These are phyloP conservation scores for Caenorhabditis plicata DNA, from an alignment of 2,888 invertebrate species.

Conservation along the genomic window DNA sequence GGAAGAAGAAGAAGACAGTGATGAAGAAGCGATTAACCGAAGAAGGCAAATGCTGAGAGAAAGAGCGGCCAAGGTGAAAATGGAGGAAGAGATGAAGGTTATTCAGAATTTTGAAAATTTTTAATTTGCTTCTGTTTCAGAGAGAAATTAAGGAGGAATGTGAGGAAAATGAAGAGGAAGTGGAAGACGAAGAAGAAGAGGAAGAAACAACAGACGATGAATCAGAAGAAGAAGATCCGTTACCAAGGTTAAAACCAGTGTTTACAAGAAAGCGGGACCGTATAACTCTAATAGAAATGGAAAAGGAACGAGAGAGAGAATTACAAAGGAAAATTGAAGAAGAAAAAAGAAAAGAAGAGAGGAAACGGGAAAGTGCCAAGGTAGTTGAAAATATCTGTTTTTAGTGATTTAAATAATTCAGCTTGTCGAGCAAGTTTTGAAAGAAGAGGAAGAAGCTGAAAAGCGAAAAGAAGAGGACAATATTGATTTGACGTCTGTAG, in stretches of 20 bases:
- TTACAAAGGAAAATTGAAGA: slow-evolving; percentile 83
- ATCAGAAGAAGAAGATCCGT: slow-evolving; percentile 67
- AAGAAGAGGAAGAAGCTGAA: slow-evolving; percentile 78
- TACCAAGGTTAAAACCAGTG: slow-evolving; percentile 69
- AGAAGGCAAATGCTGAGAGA: slow-evolving; percentile 30
- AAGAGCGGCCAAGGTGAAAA: slow-evolving; percentile 19
- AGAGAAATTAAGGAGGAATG: slow-evolving; percentile 31
- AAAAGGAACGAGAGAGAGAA: slow-evolving; percentile 81
- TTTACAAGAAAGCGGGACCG: slow-evolving; percentile 74
- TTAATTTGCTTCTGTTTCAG: too few species aligned
- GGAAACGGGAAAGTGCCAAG: slow-evolving; percentile 80
- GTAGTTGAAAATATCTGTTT: slow-evolving; percentile 5
- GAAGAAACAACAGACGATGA: slow-evolving; percentile 47
- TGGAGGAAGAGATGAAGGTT: slow-evolving; percentile 31
- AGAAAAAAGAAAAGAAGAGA: slow-evolving; percentile 83
- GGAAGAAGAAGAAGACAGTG: slow-evolving; percentile 36
- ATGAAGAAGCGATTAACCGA: slow-evolving; percentile 42
- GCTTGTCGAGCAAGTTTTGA: slow-evolving; percentile 70
- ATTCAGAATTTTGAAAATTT: too few species aligned
- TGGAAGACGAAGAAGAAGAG: slow-evolving; percentile 43
- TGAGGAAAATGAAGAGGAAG: slow-evolving; percentile 44
- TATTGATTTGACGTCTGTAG: slow-evolving; percentile 55
- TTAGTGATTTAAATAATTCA: slow-evolving; percentile 49
- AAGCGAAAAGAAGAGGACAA: slow-evolving; percentile 68
- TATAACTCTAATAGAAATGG: slow-evolving; percentile 90